Conservation (phyloP, 2,888 invertebrate species). For the Priocnemis perturbator region DNA sequence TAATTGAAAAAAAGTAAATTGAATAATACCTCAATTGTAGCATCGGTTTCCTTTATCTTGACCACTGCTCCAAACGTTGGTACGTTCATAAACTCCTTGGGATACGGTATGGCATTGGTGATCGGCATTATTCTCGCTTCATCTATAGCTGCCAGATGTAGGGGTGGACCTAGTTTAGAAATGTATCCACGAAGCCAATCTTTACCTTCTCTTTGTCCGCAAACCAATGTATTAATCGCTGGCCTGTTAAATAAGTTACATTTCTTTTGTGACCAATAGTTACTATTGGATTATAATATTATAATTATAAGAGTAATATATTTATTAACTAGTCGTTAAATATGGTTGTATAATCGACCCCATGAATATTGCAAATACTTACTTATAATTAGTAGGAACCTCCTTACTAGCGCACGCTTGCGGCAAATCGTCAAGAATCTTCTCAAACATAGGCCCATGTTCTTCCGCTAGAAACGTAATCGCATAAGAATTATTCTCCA, state of each 20-base stretch:
- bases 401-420: constrained; percentile 26
- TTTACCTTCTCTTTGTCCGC: constrained; percentile 45
- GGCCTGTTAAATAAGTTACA: constrained; percentile 41
- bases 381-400: constrained; percentile 37
- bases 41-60: constrained; percentile 27
- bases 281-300: neutral
- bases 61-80: constrained; percentile 52
- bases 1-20: neutral
- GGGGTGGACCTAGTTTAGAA: constrained; percentile 37
- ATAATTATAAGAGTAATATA: too few species aligned
- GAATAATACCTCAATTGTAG: constrained; percentile 32
- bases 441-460: constrained; percentile 20
- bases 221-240: constrained; percentile 58
- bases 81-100: constrained; percentile 44
- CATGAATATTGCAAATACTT: too few species aligned
- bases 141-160: constrained; percentile 60
- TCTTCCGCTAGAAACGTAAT: constrained; percentile 40
- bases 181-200: constrained; percentile 68
- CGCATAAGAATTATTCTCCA: constrained; percentile 44
- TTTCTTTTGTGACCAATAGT: neutral
- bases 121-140: constrained; percentile 54
- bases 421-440: constrained; percentile 39
- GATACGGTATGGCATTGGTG: constrained; percentile 47
- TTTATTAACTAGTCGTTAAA: too few species aligned
- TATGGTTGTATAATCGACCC: neutral